Percentiles rank a stretch among this genome's conserved stretches.
Conservation (phyloP, 2,888 invertebrate species). For the Eupsilia transversa region DNA sequence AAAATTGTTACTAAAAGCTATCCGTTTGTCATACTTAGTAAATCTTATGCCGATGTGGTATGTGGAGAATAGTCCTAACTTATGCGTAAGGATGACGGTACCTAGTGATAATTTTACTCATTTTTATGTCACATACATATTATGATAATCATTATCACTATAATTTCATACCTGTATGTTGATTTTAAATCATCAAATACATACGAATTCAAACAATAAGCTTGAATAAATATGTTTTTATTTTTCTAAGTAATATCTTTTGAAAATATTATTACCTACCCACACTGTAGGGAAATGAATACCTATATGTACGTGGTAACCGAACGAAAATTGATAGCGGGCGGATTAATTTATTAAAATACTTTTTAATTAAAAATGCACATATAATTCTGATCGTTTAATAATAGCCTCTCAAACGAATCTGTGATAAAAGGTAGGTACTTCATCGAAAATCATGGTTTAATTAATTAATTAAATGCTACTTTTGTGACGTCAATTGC, state of each 20-base stretch:
- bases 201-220: not conserved
- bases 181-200: not conserved
- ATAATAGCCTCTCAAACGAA: not conserved
- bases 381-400: not conserved
- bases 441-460: not conserved
- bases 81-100: not conserved
- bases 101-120: not conserved
- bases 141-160: not conserved
- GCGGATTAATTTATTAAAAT: not conserved
- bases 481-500: not conserved
- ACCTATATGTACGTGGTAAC: not conserved
- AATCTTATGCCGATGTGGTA: not conserved
- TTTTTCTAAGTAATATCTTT: no score
- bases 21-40: conserved; percentile 18
- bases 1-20: conserved; percentile 30
- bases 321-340: not conserved
- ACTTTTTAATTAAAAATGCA: not conserved
- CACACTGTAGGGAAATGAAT: no score
- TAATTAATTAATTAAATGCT: conserved; percentile 1
- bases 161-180: not conserved
- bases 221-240: no score
- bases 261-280: not conserved
- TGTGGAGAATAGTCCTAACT: not conserved
- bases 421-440: not conserved
- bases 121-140: not conserved